These are phyloP conservation scores for Mythimna impura DNA, from an alignment of 2,888 invertebrate species.

Conservation along the genomic window DNA sequence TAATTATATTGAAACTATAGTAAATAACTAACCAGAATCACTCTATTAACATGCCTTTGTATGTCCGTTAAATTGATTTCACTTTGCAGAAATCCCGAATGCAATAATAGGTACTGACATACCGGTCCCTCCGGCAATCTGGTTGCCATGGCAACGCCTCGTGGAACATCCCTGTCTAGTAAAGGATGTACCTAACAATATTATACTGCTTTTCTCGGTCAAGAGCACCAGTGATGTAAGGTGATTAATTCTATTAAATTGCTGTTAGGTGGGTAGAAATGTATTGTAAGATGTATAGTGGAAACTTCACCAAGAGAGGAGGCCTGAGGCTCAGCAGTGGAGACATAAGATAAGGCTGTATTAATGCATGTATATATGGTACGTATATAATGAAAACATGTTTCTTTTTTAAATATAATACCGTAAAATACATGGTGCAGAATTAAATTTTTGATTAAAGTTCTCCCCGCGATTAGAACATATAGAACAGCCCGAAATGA, in stretches of 20 bases:
- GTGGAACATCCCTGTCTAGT: slow-evolving; percentile 29
- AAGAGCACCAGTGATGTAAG: slow-evolving; percentile 31
- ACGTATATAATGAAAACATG: too few species aligned
- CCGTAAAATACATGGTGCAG: background rate
- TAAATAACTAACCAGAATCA: background rate
- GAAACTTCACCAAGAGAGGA: too few species aligned
- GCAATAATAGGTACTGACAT: slow-evolving; percentile 46
- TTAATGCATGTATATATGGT: too few species aligned
- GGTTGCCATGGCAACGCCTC: slow-evolving; percentile 58
- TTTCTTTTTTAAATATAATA: too few species aligned
- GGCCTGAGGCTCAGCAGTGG: too few species aligned
- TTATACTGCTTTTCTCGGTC: slow-evolving; percentile 37
- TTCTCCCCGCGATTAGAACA: too few species aligned
- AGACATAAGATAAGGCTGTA: too few species aligned
- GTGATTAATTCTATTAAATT: slow-evolving; percentile 34
- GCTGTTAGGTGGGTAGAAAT: slow-evolving; percentile 3
- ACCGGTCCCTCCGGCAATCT: slow-evolving; percentile 22
- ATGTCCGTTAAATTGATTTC: slow-evolving; percentile 50
- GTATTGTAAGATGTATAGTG: background rate
- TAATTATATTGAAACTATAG: background rate
- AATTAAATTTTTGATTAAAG: too few species aligned
- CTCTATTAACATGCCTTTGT: background rate
- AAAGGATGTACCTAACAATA: slow-evolving; percentile 38
- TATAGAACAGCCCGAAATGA: too few species aligned
- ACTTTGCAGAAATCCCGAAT: slow-evolving; percentile 55